A percentile compares a stretch with the other conserved stretches of the same genome.
Conservation (phyloP, 1,140 invertebrate species). For the Euura saliciscinereae region DNA sequence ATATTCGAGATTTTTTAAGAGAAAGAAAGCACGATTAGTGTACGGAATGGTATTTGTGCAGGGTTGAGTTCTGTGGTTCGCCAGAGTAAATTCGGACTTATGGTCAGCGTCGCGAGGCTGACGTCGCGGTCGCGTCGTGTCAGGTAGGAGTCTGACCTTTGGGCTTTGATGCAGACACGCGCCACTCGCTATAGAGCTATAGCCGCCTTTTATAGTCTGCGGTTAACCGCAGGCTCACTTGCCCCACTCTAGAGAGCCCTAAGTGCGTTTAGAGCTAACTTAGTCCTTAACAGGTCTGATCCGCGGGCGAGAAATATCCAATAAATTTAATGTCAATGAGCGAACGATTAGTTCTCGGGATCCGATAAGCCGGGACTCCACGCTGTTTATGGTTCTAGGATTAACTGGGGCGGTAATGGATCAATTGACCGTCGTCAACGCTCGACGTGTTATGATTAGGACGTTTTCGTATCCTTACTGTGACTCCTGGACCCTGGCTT, state of each 20-base stretch:
- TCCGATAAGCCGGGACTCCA: no score
- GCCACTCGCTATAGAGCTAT: no score
- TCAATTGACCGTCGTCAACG: no score
- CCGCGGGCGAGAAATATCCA: background rate
- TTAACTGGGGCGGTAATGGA: no score
- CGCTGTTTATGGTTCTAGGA: slow-evolving; percentile 17
- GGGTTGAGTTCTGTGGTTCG: background rate
- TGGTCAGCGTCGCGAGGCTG: background rate
- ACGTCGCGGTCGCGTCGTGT: no score
- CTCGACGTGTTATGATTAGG: no score
- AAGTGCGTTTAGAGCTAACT: background rate
- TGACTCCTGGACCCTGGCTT: slow-evolving; percentile 75
- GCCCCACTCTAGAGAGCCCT: background rate
- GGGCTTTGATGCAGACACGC: no score
- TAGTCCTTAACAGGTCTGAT: background rate
- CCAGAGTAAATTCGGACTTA: background rate
- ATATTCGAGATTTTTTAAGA: no score
- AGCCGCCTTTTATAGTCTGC: background rate
- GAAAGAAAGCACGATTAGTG: no score
- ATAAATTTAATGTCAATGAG: background rate
- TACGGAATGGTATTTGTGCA: background rate
- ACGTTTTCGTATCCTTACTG: slow-evolving; percentile 65
- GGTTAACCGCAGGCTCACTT: background rate
- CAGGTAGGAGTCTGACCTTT: no score
- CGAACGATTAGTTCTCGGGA: no score